A percentile compares a stretch with the other conserved stretches of the same genome.
phyloP scores from a whole-genome alignment of 2,888 invertebrate genomes.

The Lucinisca nassula region DNA sequence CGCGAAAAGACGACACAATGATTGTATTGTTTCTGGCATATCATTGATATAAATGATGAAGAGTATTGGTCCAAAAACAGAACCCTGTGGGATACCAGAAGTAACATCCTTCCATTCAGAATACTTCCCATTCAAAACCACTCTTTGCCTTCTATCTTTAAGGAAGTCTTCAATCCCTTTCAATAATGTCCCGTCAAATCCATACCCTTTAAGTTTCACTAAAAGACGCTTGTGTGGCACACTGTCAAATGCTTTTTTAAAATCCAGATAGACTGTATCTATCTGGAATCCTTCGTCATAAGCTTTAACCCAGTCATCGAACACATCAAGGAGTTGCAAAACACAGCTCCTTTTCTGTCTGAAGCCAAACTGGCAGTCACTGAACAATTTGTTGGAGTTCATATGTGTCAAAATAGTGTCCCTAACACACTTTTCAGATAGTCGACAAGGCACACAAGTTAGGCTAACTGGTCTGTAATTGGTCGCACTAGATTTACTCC shows the following conservation, averaged over 20 bases:
- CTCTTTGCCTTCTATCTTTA: neutral
- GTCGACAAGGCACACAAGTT: no score
- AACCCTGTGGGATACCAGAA: constrained; percentile 1
- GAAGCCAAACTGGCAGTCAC: no score
- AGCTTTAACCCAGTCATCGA: no score
- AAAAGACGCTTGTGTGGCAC: neutral
- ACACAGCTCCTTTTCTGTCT: no score
- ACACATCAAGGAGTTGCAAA: no score
- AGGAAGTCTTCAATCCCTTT: neutral
- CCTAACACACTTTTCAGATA: no score
- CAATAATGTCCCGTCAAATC: neutral
- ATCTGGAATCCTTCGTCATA: no score
- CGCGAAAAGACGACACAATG: neutral
- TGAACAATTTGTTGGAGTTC: no score
- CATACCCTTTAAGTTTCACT: neutral
- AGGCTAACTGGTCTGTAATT: no score
- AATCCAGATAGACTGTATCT: neutral
- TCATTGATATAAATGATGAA: constrained; percentile 10
- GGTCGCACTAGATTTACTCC: no score
- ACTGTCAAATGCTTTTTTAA: neutral
- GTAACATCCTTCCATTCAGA: neutral
- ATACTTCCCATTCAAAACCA: neutral
- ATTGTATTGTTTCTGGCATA: neutral
- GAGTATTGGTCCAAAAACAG: neutral
- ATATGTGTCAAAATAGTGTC: no score